Conservation (phyloP, 2,888 invertebrate species). For the Carpatolechia fugitivella region DNA sequence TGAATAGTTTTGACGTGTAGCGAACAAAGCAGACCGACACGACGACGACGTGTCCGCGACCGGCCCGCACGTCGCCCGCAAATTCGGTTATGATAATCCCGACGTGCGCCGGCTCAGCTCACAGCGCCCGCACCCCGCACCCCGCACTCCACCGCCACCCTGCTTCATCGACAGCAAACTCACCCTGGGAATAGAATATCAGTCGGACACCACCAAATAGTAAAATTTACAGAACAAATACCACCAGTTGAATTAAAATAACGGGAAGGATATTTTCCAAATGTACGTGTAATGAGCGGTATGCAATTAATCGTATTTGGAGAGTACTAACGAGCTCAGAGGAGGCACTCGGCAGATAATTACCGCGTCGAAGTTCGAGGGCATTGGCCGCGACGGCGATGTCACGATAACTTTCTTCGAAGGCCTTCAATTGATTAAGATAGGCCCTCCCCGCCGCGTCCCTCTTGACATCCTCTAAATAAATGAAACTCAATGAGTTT, state of each 20-base stretch:
- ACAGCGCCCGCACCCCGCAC: neutral
- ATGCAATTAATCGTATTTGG: constrained; percentile 38
- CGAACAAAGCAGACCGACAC: neutral
- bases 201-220: too few species aligned
- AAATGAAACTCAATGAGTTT: neutral
- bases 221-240: neutral
- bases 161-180: too few species aligned
- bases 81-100: constrained; percentile 25
- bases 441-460: neutral
- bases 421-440: neutral
- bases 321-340: constrained; percentile 35
- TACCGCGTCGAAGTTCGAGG: constrained; percentile 21
- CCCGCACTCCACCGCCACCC: too few species aligned
- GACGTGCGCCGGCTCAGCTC: constrained; percentile 21
- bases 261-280: neutral
- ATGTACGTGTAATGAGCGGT: constrained; percentile 24
- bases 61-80: constrained; percentile 6
- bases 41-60: neutral
- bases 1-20: neutral
- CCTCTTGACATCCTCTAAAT: neutral
- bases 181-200: too few species aligned
- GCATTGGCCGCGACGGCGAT: neutral
- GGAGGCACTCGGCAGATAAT: constrained; percentile 32
- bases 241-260: constrained; percentile 1
- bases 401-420: neutral